Evolutionary conservation across 2,888 invertebrate genomes (phyloP).

Genomic region (Idaea biselata): DNA sequence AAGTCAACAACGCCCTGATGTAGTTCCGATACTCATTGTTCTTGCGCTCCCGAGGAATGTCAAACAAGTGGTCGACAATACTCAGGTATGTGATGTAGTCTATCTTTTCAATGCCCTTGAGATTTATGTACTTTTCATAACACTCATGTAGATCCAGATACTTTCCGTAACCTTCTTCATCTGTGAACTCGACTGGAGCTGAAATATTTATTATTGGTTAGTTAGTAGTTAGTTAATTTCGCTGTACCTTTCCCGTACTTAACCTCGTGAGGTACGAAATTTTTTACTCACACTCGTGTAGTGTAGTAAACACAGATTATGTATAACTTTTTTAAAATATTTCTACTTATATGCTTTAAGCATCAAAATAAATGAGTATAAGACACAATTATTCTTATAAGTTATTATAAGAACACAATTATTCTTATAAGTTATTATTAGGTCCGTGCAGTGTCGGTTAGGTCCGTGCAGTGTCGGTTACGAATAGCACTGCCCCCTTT

Average conservation of each 20-base stretch:
- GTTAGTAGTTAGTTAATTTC: neutral
- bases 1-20: constrained; percentile 89
- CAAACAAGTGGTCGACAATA: constrained; percentile 96
- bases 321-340: no score
- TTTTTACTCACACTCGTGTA: no score
- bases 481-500: no score
- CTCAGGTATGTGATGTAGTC: constrained; percentile 98
- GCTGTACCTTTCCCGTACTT: no score
- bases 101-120: constrained; percentile 97
- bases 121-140: constrained; percentile 96
- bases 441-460: no score
- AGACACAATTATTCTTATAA: no score
- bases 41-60: constrained; percentile 94
- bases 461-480: no score
- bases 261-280: constrained; percentile 6
- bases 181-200: constrained; percentile 96
- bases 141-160: constrained; percentile 98
- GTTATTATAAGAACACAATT: no score
- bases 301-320: no score
- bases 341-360: no score
- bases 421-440: no score
- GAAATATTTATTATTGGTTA: constrained; percentile 28
- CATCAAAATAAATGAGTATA: no score
- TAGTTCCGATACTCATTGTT: constrained; percentile 94
- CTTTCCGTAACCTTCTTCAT: constrained; percentile 99